Evolutionary conservation across 2,113 vertebrate species (phyloP).

Genomic region (Oostethus manadensis): DNA sequence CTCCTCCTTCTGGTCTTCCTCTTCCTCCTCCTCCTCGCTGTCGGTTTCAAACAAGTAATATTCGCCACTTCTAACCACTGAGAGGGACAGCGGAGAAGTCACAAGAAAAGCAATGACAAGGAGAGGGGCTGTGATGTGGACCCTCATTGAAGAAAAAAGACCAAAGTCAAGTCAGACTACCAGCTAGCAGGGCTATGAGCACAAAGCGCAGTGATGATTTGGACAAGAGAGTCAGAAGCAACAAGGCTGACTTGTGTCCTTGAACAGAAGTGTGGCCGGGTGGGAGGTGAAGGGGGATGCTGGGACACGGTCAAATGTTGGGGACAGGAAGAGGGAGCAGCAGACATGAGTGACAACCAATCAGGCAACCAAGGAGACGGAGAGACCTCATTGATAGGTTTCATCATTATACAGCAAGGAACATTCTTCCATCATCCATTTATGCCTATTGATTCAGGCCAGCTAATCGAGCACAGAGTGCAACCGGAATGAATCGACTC

Average conservation of each 20-base stretch:
- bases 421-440: too few relatives aligned
- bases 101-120: background rate
- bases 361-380: slow-evolving; percentile 27
- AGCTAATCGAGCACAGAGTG: too few relatives aligned
- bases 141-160: too few relatives aligned
- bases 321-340: slow-evolving; percentile 42
- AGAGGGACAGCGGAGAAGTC: slow-evolving; percentile 45
- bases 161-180: too few relatives aligned
- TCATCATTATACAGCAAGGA: too few relatives aligned
- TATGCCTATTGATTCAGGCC: too few relatives aligned
- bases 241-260: slow-evolving; percentile 92
- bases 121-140: background rate
- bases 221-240: slow-evolving; percentile 47
- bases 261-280: slow-evolving; percentile 81
- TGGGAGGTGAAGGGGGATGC: slow-evolving; percentile 68
- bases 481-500: too few relatives aligned
- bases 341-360: slow-evolving; percentile 58
- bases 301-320: slow-evolving; percentile 64
- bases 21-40: slow-evolving; percentile 95
- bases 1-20: slow-evolving; percentile 86
- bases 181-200: slow-evolving; percentile 5
- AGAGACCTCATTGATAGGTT: background rate
- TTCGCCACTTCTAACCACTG: slow-evolving; percentile 99
- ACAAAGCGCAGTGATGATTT: slow-evolving; percentile 29
- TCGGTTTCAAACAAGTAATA: slow-evolving; percentile 99